Conservation (phyloP, 2,888 invertebrate genomes). For the Watsonalla cultraria region DNA sequence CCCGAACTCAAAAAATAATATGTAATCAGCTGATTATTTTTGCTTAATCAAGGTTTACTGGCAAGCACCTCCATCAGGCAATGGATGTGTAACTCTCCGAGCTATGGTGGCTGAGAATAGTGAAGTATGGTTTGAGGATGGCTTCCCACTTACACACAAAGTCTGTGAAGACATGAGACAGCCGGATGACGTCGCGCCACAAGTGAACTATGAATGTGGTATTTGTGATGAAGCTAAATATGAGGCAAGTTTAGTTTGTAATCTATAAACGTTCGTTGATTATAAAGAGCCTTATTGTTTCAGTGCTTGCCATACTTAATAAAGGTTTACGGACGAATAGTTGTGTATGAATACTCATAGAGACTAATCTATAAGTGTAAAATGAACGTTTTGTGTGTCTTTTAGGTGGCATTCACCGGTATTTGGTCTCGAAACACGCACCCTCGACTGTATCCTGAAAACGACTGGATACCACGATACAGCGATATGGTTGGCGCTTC, state of each 20-base stretch:
- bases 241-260: conserved; percentile 52
- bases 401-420: conserved; percentile 57
- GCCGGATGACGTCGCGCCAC: conserved; percentile 60
- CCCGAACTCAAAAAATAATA: no score
- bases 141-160: conserved; percentile 47
- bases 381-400: no score
- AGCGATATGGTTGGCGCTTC: conserved; percentile 67
- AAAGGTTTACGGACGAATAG: background rate
- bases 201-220: conserved; percentile 54
- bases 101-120: conserved; percentile 66
- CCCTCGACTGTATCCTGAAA: conserved; percentile 57
- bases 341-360: no score
- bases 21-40: no score
- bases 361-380: no score
- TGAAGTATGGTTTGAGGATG: conserved; percentile 63
- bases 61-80: conserved; percentile 63
- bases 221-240: conserved; percentile 70
- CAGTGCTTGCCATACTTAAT: no score
- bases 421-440: conserved; percentile 69
- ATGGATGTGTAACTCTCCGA: conserved; percentile 60
- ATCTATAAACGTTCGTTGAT: no score
- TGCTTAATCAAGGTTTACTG: conserved; percentile 49
- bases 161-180: conserved; percentile 64
- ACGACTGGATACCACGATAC: conserved; percentile 60
- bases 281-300: no score